Evolutionary conservation across 2,888 invertebrate species (phyloP).

Genomic region (Erebia ligea): DNA sequence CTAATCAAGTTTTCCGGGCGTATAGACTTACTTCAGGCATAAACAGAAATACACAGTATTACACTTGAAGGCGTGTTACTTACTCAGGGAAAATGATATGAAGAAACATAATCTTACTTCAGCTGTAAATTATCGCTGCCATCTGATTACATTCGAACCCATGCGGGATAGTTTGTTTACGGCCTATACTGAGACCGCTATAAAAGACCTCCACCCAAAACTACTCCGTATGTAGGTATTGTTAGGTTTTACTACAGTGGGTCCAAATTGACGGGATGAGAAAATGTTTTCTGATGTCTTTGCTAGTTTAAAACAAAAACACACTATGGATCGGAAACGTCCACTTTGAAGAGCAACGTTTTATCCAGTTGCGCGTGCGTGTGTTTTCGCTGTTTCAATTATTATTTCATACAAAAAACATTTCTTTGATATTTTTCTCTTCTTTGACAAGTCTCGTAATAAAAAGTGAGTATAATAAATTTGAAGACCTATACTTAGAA

Average conservation of each 20-base stretch:
- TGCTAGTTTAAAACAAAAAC: neutral
- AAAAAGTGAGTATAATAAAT: too few relatives aligned
- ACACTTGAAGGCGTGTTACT: neutral
- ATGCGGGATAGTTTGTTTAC: constrained; percentile 27
- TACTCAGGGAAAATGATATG: neutral
- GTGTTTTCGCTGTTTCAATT: too few relatives aligned
- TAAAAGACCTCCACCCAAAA: constrained; percentile 21
- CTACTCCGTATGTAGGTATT: constrained; percentile 14
- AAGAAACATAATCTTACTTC: neutral
- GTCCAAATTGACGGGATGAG: constrained; percentile 6
- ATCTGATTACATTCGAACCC: constrained; percentile 23
- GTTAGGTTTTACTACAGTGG: constrained; percentile 8
- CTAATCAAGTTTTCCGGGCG: too few relatives aligned
- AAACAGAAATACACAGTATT: neutral
- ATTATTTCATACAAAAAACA: too few relatives aligned
- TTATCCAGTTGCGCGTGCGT: too few relatives aligned
- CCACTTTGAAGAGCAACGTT: too few relatives aligned
- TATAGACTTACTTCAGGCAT: too few relatives aligned
- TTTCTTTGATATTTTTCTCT: too few relatives aligned
- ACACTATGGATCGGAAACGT: too few relatives aligned
- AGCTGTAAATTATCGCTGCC: constrained; percentile 16
- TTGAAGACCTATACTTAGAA: too few relatives aligned
- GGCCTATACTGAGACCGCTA: constrained; percentile 22
- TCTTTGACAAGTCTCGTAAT: too few relatives aligned
- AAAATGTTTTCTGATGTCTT: constrained; percentile 3